These are phyloP conservation scores for Myopa tessellatipennis DNA, from an alignment of 2,888 invertebrate species.

Conservation along the genomic window DNA sequence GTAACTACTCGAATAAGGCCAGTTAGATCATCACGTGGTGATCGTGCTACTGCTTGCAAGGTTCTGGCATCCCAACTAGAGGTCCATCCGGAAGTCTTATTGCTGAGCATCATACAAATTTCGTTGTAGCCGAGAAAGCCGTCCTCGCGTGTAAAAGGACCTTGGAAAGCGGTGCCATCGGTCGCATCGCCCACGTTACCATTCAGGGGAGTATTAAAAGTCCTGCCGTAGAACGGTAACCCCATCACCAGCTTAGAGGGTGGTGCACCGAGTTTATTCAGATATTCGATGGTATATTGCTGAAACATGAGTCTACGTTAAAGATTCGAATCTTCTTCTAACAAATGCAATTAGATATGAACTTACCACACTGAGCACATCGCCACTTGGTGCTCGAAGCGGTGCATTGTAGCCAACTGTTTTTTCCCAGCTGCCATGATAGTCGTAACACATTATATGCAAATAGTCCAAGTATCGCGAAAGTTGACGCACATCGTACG, in stretches of 20 bases:
- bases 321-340: not conserved
- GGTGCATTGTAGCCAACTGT: constrained; percentile 84
- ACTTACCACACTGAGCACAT: constrained; percentile 77
- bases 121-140: constrained; percentile 92
- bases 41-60: constrained; percentile 65
- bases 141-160: constrained; percentile 81
- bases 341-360: not conserved
- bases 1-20: constrained; percentile 75
- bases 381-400: constrained; percentile 69
- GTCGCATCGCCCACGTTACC: constrained; percentile 67
- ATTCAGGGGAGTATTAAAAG: constrained; percentile 71
- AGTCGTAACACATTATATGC: constrained; percentile 91
- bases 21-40: constrained; percentile 68
- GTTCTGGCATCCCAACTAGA: constrained; percentile 77
- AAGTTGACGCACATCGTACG: constrained; percentile 81
- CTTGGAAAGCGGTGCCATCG: constrained; percentile 76
- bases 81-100: constrained; percentile 74
- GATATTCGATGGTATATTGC: constrained; percentile 82
- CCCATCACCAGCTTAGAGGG: constrained; percentile 84
- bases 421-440: constrained; percentile 86
- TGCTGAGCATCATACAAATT: constrained; percentile 75
- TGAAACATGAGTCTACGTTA: constrained; percentile 62
- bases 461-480: constrained; percentile 77
- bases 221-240: constrained; percentile 85
- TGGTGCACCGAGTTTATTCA: constrained; percentile 79